Evolutionary conservation across 92 coral and sea anemone species (phyloP).

Genomic region (Isaurus tuberculatus): DNA sequence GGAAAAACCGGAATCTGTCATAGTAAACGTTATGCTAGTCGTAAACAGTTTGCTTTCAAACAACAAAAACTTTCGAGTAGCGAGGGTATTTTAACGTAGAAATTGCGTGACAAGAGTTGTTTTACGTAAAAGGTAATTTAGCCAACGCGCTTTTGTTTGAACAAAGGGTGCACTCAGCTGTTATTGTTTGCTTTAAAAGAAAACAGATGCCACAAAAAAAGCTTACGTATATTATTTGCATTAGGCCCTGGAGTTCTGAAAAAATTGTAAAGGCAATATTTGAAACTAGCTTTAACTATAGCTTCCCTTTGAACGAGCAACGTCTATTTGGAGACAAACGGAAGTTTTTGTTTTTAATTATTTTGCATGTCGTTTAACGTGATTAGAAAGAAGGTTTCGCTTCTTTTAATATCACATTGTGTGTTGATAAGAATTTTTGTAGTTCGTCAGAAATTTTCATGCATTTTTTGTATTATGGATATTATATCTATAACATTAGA

Average conservation of each 20-base stretch:
- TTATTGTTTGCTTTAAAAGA: neutral
- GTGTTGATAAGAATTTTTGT: neutral
- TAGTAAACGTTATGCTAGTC: too few relatives aligned
- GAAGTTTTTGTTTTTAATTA: neutral
- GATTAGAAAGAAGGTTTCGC: neutral
- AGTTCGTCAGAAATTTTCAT: neutral
- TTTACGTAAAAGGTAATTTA: neutral
- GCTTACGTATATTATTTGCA: neutral
- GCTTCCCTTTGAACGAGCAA: too few relatives aligned
- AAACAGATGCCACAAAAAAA: neutral
- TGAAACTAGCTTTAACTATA: too few relatives aligned
- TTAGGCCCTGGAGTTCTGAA: neutral
- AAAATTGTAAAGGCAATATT: too few relatives aligned
- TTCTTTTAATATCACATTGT: neutral
- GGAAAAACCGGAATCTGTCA: too few relatives aligned
- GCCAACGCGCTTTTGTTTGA: constrained; percentile 4
- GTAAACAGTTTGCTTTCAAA: too few relatives aligned
- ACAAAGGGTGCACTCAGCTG: neutral
- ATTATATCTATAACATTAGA: neutral
- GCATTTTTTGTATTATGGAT: neutral
- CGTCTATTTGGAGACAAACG: neutral
- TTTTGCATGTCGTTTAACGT: neutral
- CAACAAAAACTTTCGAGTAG: too few relatives aligned
- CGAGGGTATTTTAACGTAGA: too few relatives aligned
- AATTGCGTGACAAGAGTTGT: constrained; percentile 10